These are phyloP conservation scores for Dinocampus coccinellae DNA, from an alignment of 2,888 invertebrate genomes.

Conservation along the genomic window DNA sequence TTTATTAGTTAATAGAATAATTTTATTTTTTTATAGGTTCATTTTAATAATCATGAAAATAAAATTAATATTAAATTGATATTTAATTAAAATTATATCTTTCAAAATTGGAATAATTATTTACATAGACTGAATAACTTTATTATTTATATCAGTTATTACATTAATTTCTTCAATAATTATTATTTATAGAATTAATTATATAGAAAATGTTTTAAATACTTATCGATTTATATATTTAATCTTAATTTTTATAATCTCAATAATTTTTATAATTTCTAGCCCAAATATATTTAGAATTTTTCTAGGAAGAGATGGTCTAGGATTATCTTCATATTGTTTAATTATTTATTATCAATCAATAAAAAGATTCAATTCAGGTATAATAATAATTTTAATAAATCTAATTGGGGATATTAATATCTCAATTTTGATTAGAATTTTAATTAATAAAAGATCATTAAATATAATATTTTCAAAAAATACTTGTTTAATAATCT, in stretches of 20 bases:
- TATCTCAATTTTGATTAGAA: slow-evolving; percentile 75
- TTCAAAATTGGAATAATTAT: slow-evolving; percentile 71
- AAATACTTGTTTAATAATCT: slow-evolving; percentile 70
- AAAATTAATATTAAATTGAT: slow-evolving; percentile 72
- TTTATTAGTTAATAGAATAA: slow-evolving; percentile 64
- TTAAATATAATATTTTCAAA: slow-evolving; percentile 68
- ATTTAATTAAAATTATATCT: slow-evolving; percentile 72
- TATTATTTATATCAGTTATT: slow-evolving; percentile 77
- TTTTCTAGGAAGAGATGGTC: slow-evolving; percentile 81
- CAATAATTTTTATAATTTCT: slow-evolving; percentile 78
- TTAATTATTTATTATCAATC: slow-evolving; percentile 82
- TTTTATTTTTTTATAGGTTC: slow-evolving; percentile 60
- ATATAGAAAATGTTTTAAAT: slow-evolving; percentile 74
- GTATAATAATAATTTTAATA: slow-evolving; percentile 79
- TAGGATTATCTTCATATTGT: slow-evolving; percentile 81
- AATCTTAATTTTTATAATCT: slow-evolving; percentile 77
- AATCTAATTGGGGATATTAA: slow-evolving; percentile 83
- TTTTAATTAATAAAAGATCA: slow-evolving; percentile 72
- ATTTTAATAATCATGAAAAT: slow-evolving; percentile 66
- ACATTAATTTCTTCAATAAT: slow-evolving; percentile 74
- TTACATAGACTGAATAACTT: slow-evolving; percentile 77
- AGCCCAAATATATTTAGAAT: slow-evolving; percentile 79
- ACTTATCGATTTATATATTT: slow-evolving; percentile 77
- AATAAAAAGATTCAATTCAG: slow-evolving; percentile 77
- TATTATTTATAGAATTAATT: slow-evolving; percentile 66